Evolutionary conservation across 1,140 invertebrate species (phyloP).

Genomic region (Trichonephila clavipes): DNA sequence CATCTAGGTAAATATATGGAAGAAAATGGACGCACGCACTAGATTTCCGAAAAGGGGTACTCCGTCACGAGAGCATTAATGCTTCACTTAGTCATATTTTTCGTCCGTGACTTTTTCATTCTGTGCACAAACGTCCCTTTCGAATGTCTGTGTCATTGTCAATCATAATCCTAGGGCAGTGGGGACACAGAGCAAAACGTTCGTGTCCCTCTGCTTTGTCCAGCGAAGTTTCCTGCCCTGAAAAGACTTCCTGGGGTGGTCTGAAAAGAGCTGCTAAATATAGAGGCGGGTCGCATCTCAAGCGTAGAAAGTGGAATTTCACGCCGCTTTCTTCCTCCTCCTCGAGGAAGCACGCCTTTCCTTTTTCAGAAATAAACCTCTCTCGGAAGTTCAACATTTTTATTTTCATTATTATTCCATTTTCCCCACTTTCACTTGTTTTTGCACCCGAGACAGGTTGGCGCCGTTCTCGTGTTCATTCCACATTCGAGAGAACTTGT

Average conservation of each 20-base stretch:
- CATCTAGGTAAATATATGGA: too few relatives aligned
- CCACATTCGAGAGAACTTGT: background rate
- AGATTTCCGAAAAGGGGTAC: too few relatives aligned
- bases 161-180: too few relatives aligned
- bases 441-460: background rate
- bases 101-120: too few relatives aligned
- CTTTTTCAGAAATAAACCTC: conserved; percentile 2
- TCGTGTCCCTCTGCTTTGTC: too few relatives aligned
- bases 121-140: too few relatives aligned
- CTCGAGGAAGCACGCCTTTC: background rate
- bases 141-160: too few relatives aligned
- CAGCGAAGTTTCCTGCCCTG: too few relatives aligned
- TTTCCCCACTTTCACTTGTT: background rate
- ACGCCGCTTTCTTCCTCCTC: background rate
- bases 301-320: conserved; percentile 22
- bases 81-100: too few relatives aligned
- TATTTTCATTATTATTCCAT: background rate
- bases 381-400: background rate
- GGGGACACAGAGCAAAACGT: too few relatives aligned
- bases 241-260: background rate
- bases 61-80: too few relatives aligned
- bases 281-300: background rate
- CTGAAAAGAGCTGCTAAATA: conserved; percentile 10
- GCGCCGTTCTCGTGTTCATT: background rate
- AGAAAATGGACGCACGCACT: too few relatives aligned